phyloP scores from a whole-genome alignment of 2,113 vertebrate genomes.

The Probosciger aterrimus region DNA sequence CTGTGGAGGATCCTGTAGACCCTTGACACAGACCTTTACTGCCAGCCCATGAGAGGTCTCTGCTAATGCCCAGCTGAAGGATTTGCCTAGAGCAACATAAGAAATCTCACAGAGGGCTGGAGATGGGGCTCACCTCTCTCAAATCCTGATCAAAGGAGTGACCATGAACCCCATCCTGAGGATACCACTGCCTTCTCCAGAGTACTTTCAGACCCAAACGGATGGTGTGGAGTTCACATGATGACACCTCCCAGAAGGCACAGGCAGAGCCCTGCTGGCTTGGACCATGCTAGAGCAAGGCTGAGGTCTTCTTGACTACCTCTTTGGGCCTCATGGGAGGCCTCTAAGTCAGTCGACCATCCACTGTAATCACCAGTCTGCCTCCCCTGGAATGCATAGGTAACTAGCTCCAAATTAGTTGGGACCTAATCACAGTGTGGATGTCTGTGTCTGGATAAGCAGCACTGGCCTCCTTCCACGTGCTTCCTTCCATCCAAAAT shows the following conservation, averaged over 20 bases:
- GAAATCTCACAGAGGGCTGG: rapidly evolving
- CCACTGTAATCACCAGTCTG: neutral
- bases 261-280: neutral
- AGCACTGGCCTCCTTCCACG: neutral
- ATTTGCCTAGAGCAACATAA: rapidly evolving
- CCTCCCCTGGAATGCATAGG: neutral
- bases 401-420: neutral
- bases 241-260: neutral
- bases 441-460: neutral
- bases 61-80: neutral
- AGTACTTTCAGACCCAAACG: neutral
- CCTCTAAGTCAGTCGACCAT: neutral
- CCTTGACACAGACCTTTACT: neutral
- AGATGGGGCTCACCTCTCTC: neutral
- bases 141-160: neutral
- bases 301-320: rapidly evolving
- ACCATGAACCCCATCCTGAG: neutral
- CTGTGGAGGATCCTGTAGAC: neutral
- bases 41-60: neutral
- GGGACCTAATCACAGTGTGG: neutral
- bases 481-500: neutral
- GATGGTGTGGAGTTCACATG: rapidly evolving
- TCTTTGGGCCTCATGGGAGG: neutral
- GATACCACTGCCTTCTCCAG: neutral
- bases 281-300: neutral